Evolutionary conservation across 2,797 vertebrate genomes (phyloP).

Genomic region (Alfaro cultratus): DNA sequence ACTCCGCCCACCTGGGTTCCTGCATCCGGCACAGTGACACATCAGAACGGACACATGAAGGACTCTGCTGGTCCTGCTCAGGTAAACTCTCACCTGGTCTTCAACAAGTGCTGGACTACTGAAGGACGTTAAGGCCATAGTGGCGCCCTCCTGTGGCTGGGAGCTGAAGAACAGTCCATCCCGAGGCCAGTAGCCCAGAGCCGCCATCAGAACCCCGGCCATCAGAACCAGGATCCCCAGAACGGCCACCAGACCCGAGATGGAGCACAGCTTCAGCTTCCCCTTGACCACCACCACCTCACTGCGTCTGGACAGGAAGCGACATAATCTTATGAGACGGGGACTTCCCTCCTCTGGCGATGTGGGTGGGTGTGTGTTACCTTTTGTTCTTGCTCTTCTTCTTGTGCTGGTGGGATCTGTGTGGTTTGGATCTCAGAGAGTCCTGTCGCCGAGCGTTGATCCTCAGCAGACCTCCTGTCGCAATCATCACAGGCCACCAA

Average conservation of each 20-base stretch:
- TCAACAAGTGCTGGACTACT: slow-evolving; percentile 9
- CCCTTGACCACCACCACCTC: slow-evolving; percentile 95
- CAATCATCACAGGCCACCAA: slow-evolving; percentile 84
- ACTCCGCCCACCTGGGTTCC: not conserved
- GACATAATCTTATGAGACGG: not conserved
- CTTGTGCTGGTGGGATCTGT: slow-evolving; percentile 83
- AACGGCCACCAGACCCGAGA: slow-evolving; percentile 89
- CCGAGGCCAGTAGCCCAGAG: slow-evolving; percentile 94
- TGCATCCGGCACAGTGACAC: slow-evolving; percentile 14
- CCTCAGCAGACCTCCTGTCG: slow-evolving; percentile 93
- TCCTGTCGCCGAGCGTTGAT: slow-evolving; percentile 93
- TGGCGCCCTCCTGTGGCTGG: slow-evolving; percentile 32
- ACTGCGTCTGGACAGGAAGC: slow-evolving; percentile 74
- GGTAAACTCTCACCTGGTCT: slow-evolving; percentile 33
- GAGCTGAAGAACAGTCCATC: slow-evolving; percentile 68
- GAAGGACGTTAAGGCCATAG: slow-evolving; percentile 28
- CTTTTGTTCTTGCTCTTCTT: slow-evolving; percentile 84
- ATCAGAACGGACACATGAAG: not conserved
- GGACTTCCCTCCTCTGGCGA: not conserved
- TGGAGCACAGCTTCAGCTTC: slow-evolving; percentile 89
- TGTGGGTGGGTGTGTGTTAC: slow-evolving; percentile 28
- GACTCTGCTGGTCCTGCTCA: not conserved
- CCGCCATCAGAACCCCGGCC: slow-evolving; percentile 89
- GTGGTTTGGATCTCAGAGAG: slow-evolving; percentile 83
- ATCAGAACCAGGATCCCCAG: slow-evolving; percentile 90